Evolutionary conservation across 2,797 vertebrate species (phyloP).

Genomic region (Epinephelus awoara): DNA sequence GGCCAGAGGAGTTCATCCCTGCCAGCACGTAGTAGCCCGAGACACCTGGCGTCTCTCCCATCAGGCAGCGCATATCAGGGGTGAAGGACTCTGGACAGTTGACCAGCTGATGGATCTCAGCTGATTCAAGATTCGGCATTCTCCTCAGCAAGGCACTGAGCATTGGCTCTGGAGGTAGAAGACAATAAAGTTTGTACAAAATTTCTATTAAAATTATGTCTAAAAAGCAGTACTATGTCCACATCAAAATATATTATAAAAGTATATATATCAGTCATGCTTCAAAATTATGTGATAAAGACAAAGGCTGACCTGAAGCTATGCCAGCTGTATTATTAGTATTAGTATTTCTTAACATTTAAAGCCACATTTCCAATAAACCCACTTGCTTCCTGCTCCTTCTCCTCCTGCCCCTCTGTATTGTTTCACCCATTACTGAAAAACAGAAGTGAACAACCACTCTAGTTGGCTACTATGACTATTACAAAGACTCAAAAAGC

Average conservation of each 20-base stretch:
- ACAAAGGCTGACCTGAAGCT: not conserved
- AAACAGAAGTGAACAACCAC: not conserved
- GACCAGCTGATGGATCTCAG: conserved; percentile 95
- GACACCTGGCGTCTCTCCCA: conserved; percentile 92
- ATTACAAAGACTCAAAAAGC: not conserved
- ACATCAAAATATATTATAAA: not conserved
- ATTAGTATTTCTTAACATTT: not conserved
- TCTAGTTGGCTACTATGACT: not conserved
- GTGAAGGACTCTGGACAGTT: conserved; percentile 98
- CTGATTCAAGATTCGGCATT: conserved; percentile 91
- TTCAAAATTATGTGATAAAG: not conserved
- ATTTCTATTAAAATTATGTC: not conserved
- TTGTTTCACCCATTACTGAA: not conserved
- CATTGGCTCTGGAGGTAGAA: conserved; percentile 89
- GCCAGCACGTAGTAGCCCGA: conserved; percentile 93
- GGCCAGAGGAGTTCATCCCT: conserved; percentile 97
- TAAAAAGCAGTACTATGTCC: not conserved
- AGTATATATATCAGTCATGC: too few relatives aligned
- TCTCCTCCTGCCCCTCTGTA: not conserved
- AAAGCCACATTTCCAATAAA: not conserved
- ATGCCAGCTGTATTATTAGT: not conserved
- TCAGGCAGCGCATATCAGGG: conserved; percentile 96
- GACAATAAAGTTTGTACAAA: not conserved
- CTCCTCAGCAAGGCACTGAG: conserved; percentile 91
- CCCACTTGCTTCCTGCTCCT: not conserved